Base-by-base conservation (phyloP, 2,888 invertebrate species). In the Ichneumoninae sp. region DNA sequence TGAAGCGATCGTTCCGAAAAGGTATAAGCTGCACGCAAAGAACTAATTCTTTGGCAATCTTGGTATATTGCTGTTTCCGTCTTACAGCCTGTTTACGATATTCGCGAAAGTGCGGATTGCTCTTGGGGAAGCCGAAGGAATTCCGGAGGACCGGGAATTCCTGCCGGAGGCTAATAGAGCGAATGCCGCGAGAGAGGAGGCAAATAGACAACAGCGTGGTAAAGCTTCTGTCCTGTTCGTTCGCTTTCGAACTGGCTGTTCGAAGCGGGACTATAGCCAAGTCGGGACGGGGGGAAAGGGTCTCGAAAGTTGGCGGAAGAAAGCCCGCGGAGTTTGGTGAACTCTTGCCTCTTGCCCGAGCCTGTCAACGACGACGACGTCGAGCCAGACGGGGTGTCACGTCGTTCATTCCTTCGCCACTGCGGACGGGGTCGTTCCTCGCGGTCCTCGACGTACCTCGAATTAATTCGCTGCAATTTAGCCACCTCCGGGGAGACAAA, bases 401-500 rank as follows among this genome's bases (percentile, higher is more conserved):
- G 36, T 33, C 36, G 65, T 74, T 74, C 74, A 63, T 65, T 74
- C 73, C 26, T 47, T 65, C 50, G 50, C 63, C 52, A 16, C 30
- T 10, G 65, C 19, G 30, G 65, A n/a, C 19, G 33, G 36, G 63
- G 19, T 73, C 44, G 47, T 30, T 44, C 63, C 30, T 33, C 50
- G 63, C 74, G 16, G 19, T 33, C 19, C 65, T 6, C 74, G 65
- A 22, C 65, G 50, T 33, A 65, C 50, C 75, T 50, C 65, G 44
- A 75, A 75, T 75, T 50, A 65, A 75, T 75, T 65, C 65, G 52
- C 63, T 36, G 75, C 75, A 65, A 75, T 52, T 75, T 65, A 65
- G 36, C 52, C 75, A 75, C 65, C 33, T 75, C 52, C 44, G 44
- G 65, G 19, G 36, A 50, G 33, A 50, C 75, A 22, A 65, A 75